These are phyloP conservation scores for Trissolcus brochymenae DNA, from an alignment of 2,888 invertebrate species.

Conservation along the genomic window DNA sequence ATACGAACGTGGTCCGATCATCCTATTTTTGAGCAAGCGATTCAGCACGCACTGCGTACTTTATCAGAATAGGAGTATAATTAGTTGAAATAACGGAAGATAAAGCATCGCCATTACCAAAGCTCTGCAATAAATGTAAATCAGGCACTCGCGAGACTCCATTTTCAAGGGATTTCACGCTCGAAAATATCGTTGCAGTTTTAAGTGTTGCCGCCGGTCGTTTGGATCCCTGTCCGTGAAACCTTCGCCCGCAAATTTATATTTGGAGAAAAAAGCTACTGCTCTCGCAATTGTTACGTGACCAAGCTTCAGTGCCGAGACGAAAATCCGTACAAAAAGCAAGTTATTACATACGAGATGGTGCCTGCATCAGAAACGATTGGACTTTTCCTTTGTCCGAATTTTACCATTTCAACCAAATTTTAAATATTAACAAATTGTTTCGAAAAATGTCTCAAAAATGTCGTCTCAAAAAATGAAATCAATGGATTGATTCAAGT, in stretches of 20 bases:
- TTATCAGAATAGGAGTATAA: slow-evolving; percentile 74
- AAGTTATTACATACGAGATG: background rate
- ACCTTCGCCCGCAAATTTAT: slow-evolving; percentile 47
- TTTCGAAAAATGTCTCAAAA: too few relatives aligned
- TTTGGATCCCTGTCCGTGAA: slow-evolving; percentile 54
- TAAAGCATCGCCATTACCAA: slow-evolving; percentile 73
- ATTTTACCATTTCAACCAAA: too few relatives aligned
- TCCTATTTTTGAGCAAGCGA: slow-evolving; percentile 40
- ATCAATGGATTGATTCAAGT: too few relatives aligned
- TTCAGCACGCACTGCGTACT: slow-evolving; percentile 65
- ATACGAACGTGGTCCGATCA: slow-evolving; percentile 19
- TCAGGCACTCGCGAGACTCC: slow-evolving; percentile 67
- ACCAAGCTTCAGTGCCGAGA: slow-evolving; percentile 25
- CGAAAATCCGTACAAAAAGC: slow-evolving; percentile 27
- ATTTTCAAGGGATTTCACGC: slow-evolving; percentile 61
- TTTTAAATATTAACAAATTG: too few relatives aligned
- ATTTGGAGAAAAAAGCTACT: slow-evolving; percentile 34
- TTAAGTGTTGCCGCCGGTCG: slow-evolving; percentile 54
- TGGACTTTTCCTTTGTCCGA: too few relatives aligned
- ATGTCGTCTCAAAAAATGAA: too few relatives aligned
- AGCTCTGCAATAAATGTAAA: slow-evolving; percentile 75
- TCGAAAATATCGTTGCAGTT: slow-evolving; percentile 59
- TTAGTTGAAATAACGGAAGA: slow-evolving; percentile 75
- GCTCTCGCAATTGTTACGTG: slow-evolving; percentile 42
- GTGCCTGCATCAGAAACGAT: slow-evolving; percentile 19